Percentiles rank a stretch among this genome's conserved stretches.
Conservation (phyloP, 2,113 vertebrate species). For the Anoura caudifer region DNA sequence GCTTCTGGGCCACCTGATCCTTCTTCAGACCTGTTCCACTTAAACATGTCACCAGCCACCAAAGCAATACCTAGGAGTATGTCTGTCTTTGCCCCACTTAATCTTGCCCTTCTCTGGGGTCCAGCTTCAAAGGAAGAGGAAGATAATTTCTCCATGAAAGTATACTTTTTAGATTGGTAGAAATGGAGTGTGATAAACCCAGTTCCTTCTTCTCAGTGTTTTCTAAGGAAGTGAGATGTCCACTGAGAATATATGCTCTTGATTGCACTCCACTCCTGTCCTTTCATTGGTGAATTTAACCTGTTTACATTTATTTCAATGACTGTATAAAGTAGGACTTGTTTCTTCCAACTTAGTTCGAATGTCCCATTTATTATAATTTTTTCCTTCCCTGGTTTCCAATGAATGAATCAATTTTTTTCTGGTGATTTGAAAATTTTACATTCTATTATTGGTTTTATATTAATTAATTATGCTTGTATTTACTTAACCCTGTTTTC, state of each 20-base stretch:
- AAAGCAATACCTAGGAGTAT: background rate
- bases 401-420: background rate
- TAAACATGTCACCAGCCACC: background rate
- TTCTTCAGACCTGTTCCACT: background rate
- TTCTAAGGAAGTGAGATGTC: background rate
- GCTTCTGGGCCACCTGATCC: background rate
- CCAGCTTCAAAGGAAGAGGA: background rate
- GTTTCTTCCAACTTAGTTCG: background rate
- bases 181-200: background rate
- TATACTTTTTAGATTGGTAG: background rate
- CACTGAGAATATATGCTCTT: background rate
- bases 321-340: background rate
- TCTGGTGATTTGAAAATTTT: background rate
- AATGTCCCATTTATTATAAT: background rate
- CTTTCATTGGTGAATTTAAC: background rate
- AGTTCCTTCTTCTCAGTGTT: background rate
- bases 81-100: background rate
- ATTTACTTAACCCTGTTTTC: background rate
- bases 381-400: background rate
- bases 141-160: background rate
- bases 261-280: background rate
- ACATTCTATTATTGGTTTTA: background rate
- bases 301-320: background rate
- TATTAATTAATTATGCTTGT: background rate
- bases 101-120: background rate